Conservation (phyloP, 1,140 invertebrate genomes). For the Caenorhabditis elegans region DNA sequence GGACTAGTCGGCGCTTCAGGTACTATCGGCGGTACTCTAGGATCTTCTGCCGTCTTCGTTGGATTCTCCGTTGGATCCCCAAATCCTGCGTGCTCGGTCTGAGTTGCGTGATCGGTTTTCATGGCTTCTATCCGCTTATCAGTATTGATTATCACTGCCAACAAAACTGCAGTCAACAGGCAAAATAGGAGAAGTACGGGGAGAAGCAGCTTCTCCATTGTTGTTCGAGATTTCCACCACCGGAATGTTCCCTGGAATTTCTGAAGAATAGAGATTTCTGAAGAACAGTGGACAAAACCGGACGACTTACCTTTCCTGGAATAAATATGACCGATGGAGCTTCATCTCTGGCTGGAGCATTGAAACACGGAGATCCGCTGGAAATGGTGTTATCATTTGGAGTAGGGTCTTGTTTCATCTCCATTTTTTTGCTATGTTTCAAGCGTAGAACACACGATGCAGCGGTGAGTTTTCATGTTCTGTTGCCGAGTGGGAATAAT, state of each 20-base stretch:
- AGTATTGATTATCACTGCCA: slow-evolving; percentile 32
- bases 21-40: not conserved
- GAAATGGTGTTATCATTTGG: not conserved
- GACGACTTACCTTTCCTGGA: slow-evolving; percentile 24
- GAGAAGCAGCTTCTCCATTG: slow-evolving; percentile 42
- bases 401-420: not conserved
- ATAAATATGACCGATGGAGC: slow-evolving; percentile 34
- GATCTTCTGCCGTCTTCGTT: not conserved
- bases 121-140: slow-evolving; percentile 3
- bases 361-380: slow-evolving; percentile 2
- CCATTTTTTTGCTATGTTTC: not conserved
- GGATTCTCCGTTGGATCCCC: not conserved
- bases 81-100: not conserved
- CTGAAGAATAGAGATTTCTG: slow-evolving; percentile 17
- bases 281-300: not conserved
- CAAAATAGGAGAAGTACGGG: slow-evolving; percentile 29
- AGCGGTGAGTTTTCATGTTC: too few relatives aligned
- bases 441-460: not conserved
- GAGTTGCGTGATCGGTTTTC: not conserved
- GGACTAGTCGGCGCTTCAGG: not conserved
- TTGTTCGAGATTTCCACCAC: slow-evolving; percentile 45
- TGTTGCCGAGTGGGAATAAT: too few relatives aligned
- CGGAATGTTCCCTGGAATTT: slow-evolving; percentile 37
- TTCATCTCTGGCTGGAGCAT: slow-evolving; percentile 17
- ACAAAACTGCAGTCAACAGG: slow-evolving; percentile 18